Conservation (phyloP, 2,888 invertebrate genomes). For the Drosophila infuscata region DNA sequence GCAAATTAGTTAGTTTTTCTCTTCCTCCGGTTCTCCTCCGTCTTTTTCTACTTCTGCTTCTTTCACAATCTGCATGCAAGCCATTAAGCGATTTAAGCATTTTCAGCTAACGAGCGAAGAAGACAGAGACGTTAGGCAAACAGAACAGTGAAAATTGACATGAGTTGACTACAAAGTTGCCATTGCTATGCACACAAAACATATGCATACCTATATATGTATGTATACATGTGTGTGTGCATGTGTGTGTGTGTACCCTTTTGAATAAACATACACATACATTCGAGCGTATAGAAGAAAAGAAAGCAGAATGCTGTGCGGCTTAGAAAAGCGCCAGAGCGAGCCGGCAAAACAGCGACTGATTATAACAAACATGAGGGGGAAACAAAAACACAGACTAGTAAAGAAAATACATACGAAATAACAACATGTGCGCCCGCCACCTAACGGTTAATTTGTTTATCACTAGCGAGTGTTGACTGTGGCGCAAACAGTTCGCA, state of each 20-base stretch:
- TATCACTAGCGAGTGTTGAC: slow-evolving; percentile 51
- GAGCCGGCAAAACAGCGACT: slow-evolving; percentile 39
- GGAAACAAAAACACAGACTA: slow-evolving; percentile 8
- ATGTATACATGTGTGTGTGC: not conserved
- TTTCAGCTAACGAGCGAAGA: slow-evolving; percentile 33
- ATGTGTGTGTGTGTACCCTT: not conserved
- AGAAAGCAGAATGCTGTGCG: slow-evolving; percentile 36
- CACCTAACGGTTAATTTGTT: slow-evolving; percentile 65
- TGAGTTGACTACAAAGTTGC: slow-evolving; percentile 49
- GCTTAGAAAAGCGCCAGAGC: slow-evolving; percentile 58
- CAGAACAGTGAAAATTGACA: slow-evolving; percentile 61
- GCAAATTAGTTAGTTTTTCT: slow-evolving; percentile 52
- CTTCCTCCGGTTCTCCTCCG: not conserved
- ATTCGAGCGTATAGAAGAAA: slow-evolving; percentile 19
- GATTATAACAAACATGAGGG: slow-evolving; percentile 34
- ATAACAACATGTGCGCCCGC: slow-evolving; percentile 46
- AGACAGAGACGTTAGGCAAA: slow-evolving; percentile 20
- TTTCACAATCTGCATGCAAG: slow-evolving; percentile 16
- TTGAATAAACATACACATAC: not conserved
- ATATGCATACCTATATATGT: not conserved
- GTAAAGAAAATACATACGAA: slow-evolving; percentile 14
- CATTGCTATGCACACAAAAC: slow-evolving; percentile 28
- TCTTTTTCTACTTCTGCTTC: not conserved
- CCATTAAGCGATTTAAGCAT: slow-evolving; percentile 24
- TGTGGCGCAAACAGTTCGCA: slow-evolving; percentile 13